Base-by-base conservation (phyloP, 2,797 vertebrate species). In the Siniperca scherzeri region DNA sequence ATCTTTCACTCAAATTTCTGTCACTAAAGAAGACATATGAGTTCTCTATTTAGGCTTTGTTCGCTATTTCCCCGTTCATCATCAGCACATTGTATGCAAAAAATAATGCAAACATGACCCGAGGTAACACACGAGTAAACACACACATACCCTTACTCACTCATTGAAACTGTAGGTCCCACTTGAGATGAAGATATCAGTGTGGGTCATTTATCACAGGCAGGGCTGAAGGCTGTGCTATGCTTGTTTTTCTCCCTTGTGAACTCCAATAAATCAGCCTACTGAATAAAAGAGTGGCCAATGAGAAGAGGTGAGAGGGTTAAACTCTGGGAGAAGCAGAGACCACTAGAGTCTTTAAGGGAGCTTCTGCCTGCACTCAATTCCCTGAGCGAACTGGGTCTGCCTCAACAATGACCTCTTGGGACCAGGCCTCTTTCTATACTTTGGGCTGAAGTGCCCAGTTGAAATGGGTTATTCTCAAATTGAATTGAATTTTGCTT, bases 241-340 rank as follows among this genome's bases (percentile, higher is more conserved):
- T 81, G 88, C 86, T 92, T 92, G 92, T 94, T 94, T 95, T 93
- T 92, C 92, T 93, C 86, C 88, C 88, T 71, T 48, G 81, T 86
- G 86, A 91, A 89, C 83, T 74, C 88, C 88, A 91, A 93, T 96
- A 96, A 96, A 96, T 95, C 94, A 94, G 80, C 66, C 67, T 40
- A 57, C 69, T 88, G 92, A 95, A 96, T 94, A 94, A 94, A 94
- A 92, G 92, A 86, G 87, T 52, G 70, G 87, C 90, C 89, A 86
- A 86, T 91, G 89, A 91, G 83, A 81, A 81, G 88, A 92, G 93
- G 91, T 93, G 91, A 94, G 82, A 89, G 91, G 94, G 93, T 95
- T 96, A 95, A 96, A 95, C 87, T 92, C 88, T 71, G 75, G 80
- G 89, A 93, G 91, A 93, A 93, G 91, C 82, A 82, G 78, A 91